Evolutionary conservation across 1,140 invertebrate species (phyloP).

Genomic region (Apis laboriosa): DNA sequence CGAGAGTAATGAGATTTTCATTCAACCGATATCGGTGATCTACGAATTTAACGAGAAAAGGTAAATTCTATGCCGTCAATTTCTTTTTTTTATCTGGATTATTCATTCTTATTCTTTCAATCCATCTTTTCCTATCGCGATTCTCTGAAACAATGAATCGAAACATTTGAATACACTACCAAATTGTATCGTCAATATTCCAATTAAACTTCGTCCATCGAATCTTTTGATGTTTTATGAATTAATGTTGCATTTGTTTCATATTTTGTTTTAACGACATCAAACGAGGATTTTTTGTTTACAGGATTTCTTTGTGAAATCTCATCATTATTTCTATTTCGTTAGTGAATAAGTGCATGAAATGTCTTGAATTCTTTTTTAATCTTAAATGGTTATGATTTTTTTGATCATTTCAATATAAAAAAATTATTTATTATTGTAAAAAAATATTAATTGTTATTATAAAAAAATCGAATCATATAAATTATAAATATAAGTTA

Average conservation of each 20-base stretch:
- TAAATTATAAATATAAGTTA: too few species aligned
- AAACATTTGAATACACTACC: background rate
- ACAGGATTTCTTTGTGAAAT: background rate
- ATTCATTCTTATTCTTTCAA: slow-evolving; percentile 18
- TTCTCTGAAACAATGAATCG: slow-evolving; percentile 1
- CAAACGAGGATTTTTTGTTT: background rate
- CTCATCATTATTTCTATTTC: background rate
- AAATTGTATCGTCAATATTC: slow-evolving; percentile 14
- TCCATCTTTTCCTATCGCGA: background rate
- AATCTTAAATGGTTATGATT: rapidly evolving
- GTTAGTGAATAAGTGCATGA: background rate
- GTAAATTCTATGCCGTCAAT: slow-evolving; percentile 1
- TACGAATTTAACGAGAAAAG: slow-evolving; percentile 16
- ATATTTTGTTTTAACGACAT: background rate
- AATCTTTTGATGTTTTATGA: background rate
- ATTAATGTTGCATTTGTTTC: background rate
- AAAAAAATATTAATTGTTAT: too few species aligned
- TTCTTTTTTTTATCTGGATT: background rate
- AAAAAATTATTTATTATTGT: too few species aligned
- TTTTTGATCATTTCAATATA: too few species aligned
- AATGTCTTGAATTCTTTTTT: background rate
- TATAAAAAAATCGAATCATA: too few species aligned
- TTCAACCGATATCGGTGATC: slow-evolving; percentile 27
- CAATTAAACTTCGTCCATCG: slow-evolving; percentile 22
- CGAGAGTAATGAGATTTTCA: slow-evolving; percentile 42